Evolutionary conservation across 2,113 vertebrate species (phyloP), one percentile per base, ranked within the genome.

Genomic region (Hemicordylus capensis): DNA sequence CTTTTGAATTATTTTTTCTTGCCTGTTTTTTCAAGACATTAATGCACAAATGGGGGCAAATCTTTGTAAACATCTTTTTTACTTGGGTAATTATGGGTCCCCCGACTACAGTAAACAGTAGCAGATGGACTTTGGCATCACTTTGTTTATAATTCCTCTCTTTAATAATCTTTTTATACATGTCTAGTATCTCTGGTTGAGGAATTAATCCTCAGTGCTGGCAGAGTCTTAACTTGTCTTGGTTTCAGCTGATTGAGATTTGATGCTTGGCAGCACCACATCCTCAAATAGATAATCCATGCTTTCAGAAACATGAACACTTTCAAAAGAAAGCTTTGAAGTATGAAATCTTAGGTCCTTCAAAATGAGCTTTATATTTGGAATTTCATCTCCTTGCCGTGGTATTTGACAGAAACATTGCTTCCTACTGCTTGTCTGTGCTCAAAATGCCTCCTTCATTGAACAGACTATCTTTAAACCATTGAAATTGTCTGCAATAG

Each of bases 191-290:
- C 26, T 76, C 10, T 83, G 54, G 63, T 90, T 61, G 70, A 90
- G 56, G 78, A 91, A 82, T 84, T 92, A 83, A 91, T 87, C 84
- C 83, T 63, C 74, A 85, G 1, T 61, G 26, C 78, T 89, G 44
- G 89, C 72, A 69, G 46, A 73, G 54, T 90, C 85, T 90, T 83
- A 94, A 66, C 81, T 0, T 6, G 46, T 80, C 48, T 91, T 81
- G 91, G 69, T 93, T 94, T 85, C 84, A 89, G 72, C 39, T 89
- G 88, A 90, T 88, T 88, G 88, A 76, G 67, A 20, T 84, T 34
- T 81, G 90, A 85, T 89, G 88, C 75, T 80, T 89, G 39, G 87
- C 89, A 80, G 67, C 42, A 4, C 67, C 81, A 34, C 39, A 87
- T 89, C 54, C 61, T 91, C 31, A 15, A 63, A 31, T 24, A 89